A percentile compares a stretch with the other conserved stretches of the same genome.
phyloP scores from a whole-genome alignment of 2,113 vertebrate genomes.

The Pluvialis apricaria region DNA sequence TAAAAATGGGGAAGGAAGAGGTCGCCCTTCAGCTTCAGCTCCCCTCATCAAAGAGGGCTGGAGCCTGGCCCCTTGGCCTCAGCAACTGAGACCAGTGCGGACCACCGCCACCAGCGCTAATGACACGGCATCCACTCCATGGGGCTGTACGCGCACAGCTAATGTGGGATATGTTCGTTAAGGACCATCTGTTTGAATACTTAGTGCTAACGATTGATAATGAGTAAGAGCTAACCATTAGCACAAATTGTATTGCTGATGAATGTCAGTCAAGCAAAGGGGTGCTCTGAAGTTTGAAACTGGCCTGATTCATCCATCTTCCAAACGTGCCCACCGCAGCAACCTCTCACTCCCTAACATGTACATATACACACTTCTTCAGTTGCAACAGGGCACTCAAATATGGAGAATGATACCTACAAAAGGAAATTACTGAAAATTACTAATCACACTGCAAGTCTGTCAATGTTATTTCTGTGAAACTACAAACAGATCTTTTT shows the following conservation, averaged over 20 bases:
- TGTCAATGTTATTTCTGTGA: not conserved
- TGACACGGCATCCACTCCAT: rapidly evolving
- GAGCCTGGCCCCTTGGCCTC: not conserved
- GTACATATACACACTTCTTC: not conserved
- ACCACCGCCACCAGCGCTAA: not conserved
- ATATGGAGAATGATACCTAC: not conserved
- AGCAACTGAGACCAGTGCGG: too few relatives aligned
- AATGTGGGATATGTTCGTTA: rapidly evolving
- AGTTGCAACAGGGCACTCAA: not conserved
- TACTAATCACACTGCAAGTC: not conserved
- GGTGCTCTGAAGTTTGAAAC: not conserved
- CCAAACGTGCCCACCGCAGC: not conserved
- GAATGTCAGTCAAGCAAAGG: not conserved
- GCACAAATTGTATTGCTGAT: not conserved
- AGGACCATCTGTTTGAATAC: not conserved
- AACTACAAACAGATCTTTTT: not conserved
- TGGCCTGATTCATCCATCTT: not conserved
- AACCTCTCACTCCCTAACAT: not conserved
- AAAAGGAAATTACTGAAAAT: not conserved
- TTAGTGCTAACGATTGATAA: not conserved
- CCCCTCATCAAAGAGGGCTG: not conserved
- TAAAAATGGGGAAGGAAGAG: not conserved
- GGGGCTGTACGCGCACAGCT: not conserved
- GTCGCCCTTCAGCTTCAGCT: rapidly evolving
- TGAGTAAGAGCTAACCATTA: not conserved